Evolutionary conservation across 92 coral and sea anemone genomes (phyloP), one percentile per base, ranked within the genome.

Genomic region (Palythoa heliodiscus): DNA sequence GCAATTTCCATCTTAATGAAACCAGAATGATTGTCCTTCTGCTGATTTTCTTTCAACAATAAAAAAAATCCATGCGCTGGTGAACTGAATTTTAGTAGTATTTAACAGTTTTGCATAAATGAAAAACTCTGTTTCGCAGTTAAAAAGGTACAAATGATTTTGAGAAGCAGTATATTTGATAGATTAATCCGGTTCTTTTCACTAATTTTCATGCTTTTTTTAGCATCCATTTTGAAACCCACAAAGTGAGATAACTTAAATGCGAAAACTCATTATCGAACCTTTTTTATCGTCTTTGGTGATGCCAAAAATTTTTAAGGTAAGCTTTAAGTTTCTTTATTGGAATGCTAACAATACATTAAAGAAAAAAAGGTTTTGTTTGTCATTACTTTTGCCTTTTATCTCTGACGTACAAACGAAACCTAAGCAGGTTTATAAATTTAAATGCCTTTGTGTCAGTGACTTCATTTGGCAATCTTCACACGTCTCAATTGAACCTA

Each of bases 381-480:
- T 52, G 48, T 69, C 73, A 52, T 52, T 50, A 47, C 60, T 50
- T 17, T 48, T 75, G 63, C 63, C 58, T 76, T 76, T 20, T 50
- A 73, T 73, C 19, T 73, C 19, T 7, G 68, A 52, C 29, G 66
- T 12, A 54, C 53, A 54, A 52, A 52, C 53, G 67, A 76, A 22
- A 25, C 37, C 67, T 13, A 53, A 75, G 48, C 81, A 54, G 39
- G 47, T 69, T 69, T 37, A 11, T 5, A 58, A 58, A 37, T 38
- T 10, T 1, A 6, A 67, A 64, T 63, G 57, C 47, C 73, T 80
- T 66, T 80, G 84, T 66, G 60, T 66, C 23, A 73, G 47, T 61
- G 60, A 70, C 43, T 63, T 80, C 84, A 15, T 40, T 80, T 70
- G 43, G 23, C 17, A 80, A 80, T 80, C 57, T 68, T 23, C 29